These are phyloP conservation scores for Hippocampus mohnikei DNA, from an alignment of 2,113 vertebrate species.

Conservation along the genomic window DNA sequence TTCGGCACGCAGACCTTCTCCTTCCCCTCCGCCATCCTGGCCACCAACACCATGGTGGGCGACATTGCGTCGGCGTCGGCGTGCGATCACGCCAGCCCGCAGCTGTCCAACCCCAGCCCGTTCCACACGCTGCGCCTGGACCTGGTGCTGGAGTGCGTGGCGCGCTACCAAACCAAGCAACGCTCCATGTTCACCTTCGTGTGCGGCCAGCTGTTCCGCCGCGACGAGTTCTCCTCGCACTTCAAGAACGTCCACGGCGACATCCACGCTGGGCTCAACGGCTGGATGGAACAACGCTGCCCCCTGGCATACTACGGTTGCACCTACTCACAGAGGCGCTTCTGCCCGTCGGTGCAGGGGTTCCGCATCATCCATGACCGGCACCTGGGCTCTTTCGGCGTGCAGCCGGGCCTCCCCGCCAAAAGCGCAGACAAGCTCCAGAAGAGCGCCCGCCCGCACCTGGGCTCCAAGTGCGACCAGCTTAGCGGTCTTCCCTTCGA, in stretches of 20 bases:
- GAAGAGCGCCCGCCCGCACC: slow-evolving; percentile 57
- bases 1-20: slow-evolving; percentile 98
- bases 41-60: slow-evolving; percentile 97
- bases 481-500: slow-evolving; percentile 92
- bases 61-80: slow-evolving; percentile 97
- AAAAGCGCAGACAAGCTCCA: slow-evolving; percentile 68
- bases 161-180: slow-evolving; percentile 96
- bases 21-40: slow-evolving; percentile 93
- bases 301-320: slow-evolving; percentile 97
- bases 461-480: slow-evolving; percentile 75
- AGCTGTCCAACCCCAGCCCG: slow-evolving; percentile 97
- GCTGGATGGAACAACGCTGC: slow-evolving; percentile 98
- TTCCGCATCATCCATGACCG: slow-evolving; percentile 94
- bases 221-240: slow-evolving; percentile 96
- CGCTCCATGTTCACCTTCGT: slow-evolving; percentile 99
- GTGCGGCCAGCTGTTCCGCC: slow-evolving; percentile 94
- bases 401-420: slow-evolving; percentile 81
- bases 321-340: slow-evolving; percentile 93
- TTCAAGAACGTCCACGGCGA: slow-evolving; percentile 99
- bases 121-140: slow-evolving; percentile 97
- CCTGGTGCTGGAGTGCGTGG: slow-evolving; percentile 95
- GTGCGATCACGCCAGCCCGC: slow-evolving; percentile 97
- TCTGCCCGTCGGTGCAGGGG: slow-evolving; percentile 93
- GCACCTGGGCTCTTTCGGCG: slow-evolving; percentile 92
- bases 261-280: slow-evolving; percentile 97